These are phyloP conservation scores for Drosophila navojoa DNA, from an alignment of 1,140 invertebrate species.

Conservation along the genomic window DNA sequence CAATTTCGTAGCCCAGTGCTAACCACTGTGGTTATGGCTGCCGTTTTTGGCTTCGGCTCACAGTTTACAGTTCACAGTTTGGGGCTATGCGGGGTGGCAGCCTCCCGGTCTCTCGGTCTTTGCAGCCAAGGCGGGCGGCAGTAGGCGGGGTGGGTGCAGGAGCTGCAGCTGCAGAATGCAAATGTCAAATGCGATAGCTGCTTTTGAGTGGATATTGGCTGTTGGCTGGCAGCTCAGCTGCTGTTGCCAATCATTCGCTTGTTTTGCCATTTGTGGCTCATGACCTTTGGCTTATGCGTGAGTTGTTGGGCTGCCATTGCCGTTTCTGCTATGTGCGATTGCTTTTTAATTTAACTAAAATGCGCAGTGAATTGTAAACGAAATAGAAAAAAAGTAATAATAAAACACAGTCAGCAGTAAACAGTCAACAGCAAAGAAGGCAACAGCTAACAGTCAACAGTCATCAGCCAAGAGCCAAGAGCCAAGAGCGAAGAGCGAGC, in stretches of 20 bases:
- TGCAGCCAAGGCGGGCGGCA: not conserved
- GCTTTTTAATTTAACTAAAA: slow-evolving; percentile 79
- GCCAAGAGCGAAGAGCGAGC: not conserved
- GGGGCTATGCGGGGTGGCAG: not conserved
- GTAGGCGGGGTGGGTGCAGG: not conserved
- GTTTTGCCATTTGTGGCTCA: slow-evolving; percentile 41
- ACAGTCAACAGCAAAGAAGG: not conserved
- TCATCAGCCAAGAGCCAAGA: not conserved
- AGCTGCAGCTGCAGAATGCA: slow-evolving; percentile 17
- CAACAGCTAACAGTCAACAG: slow-evolving; percentile 15
- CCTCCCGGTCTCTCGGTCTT: not conserved
- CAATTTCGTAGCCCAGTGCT: slow-evolving; percentile 1
- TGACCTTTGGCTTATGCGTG: slow-evolving; percentile 56
- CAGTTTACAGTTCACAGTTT: not conserved
- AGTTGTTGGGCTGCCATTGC: slow-evolving; percentile 39
- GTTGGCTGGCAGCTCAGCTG: not conserved
- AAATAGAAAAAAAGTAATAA: not conserved
- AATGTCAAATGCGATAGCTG: slow-evolving; percentile 48
- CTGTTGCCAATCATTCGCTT: slow-evolving; percentile 50
- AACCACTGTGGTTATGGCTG: slow-evolving; percentile 9
- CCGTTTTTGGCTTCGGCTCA: not conserved
- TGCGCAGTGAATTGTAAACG: slow-evolving; percentile 53
- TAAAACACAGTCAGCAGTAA: slow-evolving; percentile 11
- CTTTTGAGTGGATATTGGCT: slow-evolving; percentile 8
- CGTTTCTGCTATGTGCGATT: slow-evolving; percentile 66